Conservation (phyloP, 2,797 vertebrate species). For the Brachyrhaphis roseni region DNA sequence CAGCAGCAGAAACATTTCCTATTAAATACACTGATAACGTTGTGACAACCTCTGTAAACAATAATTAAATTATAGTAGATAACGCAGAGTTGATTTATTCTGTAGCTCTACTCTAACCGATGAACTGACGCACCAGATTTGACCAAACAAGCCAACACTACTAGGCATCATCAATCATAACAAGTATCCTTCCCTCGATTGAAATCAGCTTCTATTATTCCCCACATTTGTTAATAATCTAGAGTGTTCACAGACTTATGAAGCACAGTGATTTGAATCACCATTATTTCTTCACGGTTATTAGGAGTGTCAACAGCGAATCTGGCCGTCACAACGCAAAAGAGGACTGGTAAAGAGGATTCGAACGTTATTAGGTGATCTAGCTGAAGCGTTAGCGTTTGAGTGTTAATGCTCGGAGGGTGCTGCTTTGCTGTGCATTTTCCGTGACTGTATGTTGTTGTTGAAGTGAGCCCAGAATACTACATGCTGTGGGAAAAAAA, state of each 20-base stretch:
- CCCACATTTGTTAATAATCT: constrained; percentile 18
- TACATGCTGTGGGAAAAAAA: constrained; percentile 24
- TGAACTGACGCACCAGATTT: constrained; percentile 4
- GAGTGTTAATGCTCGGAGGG: constrained; percentile 49
- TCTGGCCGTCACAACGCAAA: constrained; percentile 1
- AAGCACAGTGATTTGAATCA: constrained; percentile 24
- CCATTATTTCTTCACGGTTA: constrained; percentile 6
- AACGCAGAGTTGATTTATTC: constrained; percentile 57
- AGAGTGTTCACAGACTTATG: constrained; percentile 25
- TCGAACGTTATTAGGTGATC: constrained; percentile 37
- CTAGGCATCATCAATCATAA: neutral
- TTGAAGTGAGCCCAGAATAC: constrained; percentile 8
- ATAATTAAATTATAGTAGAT: constrained; percentile 64
- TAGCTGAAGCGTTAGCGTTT: constrained; percentile 43
- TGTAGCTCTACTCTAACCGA: constrained; percentile 26
- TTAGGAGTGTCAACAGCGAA: constrained; percentile 25
- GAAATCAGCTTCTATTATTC: constrained; percentile 16
- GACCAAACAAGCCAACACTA: constrained; percentile 6
- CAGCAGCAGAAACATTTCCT: neutral
- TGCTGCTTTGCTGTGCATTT: constrained; percentile 23
- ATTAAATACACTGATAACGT: constrained; percentile 31
- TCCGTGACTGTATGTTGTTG: constrained; percentile 23
- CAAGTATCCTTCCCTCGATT: constrained; percentile 8
- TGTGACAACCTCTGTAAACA: constrained; percentile 59
- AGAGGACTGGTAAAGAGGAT: constrained; percentile 35